Percentiles rank a stretch among this genome's conserved stretches.
These are phyloP conservation scores for Hormaphis cornu DNA, from an alignment of 1,140 invertebrate species.

Conservation along the genomic window DNA sequence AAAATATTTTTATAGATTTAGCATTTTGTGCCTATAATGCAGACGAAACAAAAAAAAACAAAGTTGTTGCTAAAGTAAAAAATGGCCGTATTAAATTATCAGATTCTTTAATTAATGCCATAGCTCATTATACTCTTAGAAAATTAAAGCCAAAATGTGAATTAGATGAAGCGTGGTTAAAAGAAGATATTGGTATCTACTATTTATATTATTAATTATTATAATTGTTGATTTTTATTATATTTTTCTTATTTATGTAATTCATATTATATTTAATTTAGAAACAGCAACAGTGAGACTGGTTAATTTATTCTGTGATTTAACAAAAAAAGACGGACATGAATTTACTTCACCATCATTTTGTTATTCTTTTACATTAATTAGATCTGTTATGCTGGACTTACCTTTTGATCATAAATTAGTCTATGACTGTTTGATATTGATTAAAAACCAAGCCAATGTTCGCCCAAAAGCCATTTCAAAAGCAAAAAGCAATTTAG, in stretches of 20 bases:
- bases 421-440: constrained; percentile 54
- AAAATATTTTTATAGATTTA: constrained; percentile 52
- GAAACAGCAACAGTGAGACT: constrained; percentile 11
- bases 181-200: constrained; percentile 51
- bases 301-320: constrained; percentile 18
- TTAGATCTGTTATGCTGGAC: constrained; percentile 55
- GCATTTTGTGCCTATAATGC: constrained; percentile 45
- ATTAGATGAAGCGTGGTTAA: constrained; percentile 65
- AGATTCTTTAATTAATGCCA: constrained; percentile 17
- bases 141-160: constrained; percentile 68
- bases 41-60: constrained; percentile 18
- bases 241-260: too few relatives aligned
- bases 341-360: constrained; percentile 62
- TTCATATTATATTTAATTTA: neutral
- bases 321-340: constrained; percentile 28
- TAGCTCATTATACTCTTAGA: constrained; percentile 58
- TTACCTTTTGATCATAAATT: constrained; percentile 49
- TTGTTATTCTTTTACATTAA: constrained; percentile 71
- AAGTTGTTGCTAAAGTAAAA: neutral
- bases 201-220: neutral
- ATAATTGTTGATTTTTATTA: neutral
- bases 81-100: constrained; percentile 13
- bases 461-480: constrained; percentile 23
- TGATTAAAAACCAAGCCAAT: constrained; percentile 59
- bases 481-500: constrained; percentile 24